Percentiles rank a stretch among this genome's conserved stretches.
Evolutionary conservation across 2,888 invertebrate genomes (phyloP).

Genomic region (Disparrhopalites patrizii): DNA sequence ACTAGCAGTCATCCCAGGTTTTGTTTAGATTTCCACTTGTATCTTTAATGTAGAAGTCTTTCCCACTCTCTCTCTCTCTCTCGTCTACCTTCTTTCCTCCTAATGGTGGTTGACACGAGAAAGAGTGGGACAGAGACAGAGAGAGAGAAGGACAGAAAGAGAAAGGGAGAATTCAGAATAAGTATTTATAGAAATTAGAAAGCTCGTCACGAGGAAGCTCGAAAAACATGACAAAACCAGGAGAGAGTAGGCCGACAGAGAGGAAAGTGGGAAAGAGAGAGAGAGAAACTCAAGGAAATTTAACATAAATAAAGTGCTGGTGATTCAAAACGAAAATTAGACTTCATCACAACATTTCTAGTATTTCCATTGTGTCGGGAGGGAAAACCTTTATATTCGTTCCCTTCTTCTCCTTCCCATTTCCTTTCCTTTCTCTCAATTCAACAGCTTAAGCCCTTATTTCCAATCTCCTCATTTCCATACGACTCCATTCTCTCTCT

Average conservation of each 20-base stretch:
- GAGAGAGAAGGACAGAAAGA: not conserved
- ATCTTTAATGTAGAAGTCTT: too few relatives aligned
- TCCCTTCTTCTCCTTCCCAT: not conserved
- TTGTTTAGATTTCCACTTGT: conserved; percentile 3
- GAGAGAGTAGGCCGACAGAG: not conserved
- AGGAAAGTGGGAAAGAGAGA: not conserved
- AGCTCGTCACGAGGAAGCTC: conserved; percentile 16
- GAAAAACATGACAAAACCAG: conserved; percentile 16
- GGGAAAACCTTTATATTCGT: not conserved
- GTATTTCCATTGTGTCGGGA: not conserved
- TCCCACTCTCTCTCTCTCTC: too few relatives aligned
- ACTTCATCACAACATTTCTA: conserved; percentile 19
- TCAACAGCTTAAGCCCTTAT: conserved; percentile 15
- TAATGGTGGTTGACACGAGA: too few relatives aligned
- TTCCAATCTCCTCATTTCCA: not conserved
- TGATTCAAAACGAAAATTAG: not conserved
- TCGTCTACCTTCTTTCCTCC: too few relatives aligned
- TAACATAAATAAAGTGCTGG: conserved; percentile 7
- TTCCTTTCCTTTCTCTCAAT: not conserved
- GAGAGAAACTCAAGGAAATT: conserved; percentile 13
- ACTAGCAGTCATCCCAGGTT: too few relatives aligned
- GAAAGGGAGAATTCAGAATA: too few relatives aligned
- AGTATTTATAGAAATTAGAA: conserved; percentile 24
- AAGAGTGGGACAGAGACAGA: not conserved
- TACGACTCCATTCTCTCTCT: not conserved